A percentile compares a stretch with the other conserved stretches of the same genome.
Conservation (phyloP, 1,140 invertebrate genomes). For the Drosophila rufa region DNA sequence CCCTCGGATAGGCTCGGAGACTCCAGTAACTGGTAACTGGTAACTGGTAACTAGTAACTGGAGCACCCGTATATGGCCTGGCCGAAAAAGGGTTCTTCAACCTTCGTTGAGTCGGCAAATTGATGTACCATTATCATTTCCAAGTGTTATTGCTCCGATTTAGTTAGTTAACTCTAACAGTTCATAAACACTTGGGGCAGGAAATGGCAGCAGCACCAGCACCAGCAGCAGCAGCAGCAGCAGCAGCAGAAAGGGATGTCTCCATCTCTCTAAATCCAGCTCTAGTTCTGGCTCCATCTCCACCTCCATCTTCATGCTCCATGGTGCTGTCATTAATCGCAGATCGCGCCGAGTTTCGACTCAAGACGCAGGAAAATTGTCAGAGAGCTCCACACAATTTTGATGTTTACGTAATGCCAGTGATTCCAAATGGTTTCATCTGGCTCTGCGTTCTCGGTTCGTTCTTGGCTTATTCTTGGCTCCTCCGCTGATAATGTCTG, state of each 20-base stretch:
- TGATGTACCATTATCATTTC: conserved; percentile 26
- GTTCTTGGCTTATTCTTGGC: background rate
- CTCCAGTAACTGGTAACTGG: too few relatives aligned
- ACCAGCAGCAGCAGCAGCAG: background rate
- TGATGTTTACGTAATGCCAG: conserved; percentile 47
- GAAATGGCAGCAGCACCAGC: conserved; percentile 4
- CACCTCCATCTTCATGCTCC: conserved; percentile 60
- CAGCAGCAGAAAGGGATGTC: background rate
- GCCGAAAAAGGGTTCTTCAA: conserved; percentile 25
- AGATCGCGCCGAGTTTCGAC: conserved; percentile 65
- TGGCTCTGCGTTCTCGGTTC: background rate
- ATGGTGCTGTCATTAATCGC: conserved; percentile 55
- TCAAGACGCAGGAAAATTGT: conserved; percentile 75
- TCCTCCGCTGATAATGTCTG: conserved; percentile 34
- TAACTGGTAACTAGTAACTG: background rate
- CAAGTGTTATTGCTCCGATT: conserved; percentile 71
- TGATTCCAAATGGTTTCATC: conserved; percentile 28
- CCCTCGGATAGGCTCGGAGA: background rate
- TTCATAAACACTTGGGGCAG: conserved; percentile 69
- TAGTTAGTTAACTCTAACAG: conserved; percentile 83
- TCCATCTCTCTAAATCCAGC: conserved; percentile 5
- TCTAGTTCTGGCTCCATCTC: conserved; percentile 2
- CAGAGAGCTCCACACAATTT: conserved; percentile 29
- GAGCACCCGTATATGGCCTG: conserved; percentile 7
- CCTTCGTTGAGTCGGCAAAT: conserved; percentile 43